Evolutionary conservation across 2,797 vertebrate species (phyloP), one percentile per base, ranked within the genome.

Genomic region (Euthynnus affinis): DNA sequence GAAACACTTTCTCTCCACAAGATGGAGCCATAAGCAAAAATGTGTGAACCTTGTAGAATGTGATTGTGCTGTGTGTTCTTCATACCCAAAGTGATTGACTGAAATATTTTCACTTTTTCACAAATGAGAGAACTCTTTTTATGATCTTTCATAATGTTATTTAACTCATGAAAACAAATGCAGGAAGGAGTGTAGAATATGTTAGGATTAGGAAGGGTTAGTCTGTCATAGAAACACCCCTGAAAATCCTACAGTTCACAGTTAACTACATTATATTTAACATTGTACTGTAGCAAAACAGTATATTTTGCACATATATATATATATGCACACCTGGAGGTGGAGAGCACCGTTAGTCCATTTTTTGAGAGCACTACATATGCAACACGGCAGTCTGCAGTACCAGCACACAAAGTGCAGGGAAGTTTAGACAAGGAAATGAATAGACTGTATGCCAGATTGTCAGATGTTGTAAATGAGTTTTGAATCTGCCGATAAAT

Each of bases 11-110:
- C 15, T 71, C 8, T 32, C 86, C 91, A 88, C 86, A 66, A 88
- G 91, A 84, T 89, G 86, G 91, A 23, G 82, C 60, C 53, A 84
- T 71, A 3, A 4, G 0, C 69, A 67, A 75, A 59, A 62, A 18
- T 40, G 18, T 80, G n/a, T 3, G 3, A 34, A 5, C 9, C 6
- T 4, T 25, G 29, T 0, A 1, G 46, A 25, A 53, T 32, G 40
- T 48, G 77, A 27, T 48, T 72, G 49, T 65, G 4, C 13, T 75
- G 49, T 49, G 23, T 52, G 34, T 49, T 72, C 66, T 17, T 44
- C 5, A 34, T 4, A 40, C 14, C 13, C 13, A 17, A 63, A 64
- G 42, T 27, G 12, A 32, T 6, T 40, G 17, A 58, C 14, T n/a
- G 6, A 29, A 25, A 32, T 15, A 61, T 52, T 32, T 63, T 1